Evolutionary conservation across 2,113 vertebrate genomes (phyloP), one percentile per base, ranked within the genome.

Genomic region (Sterrhoptilus dennistouni): DNA sequence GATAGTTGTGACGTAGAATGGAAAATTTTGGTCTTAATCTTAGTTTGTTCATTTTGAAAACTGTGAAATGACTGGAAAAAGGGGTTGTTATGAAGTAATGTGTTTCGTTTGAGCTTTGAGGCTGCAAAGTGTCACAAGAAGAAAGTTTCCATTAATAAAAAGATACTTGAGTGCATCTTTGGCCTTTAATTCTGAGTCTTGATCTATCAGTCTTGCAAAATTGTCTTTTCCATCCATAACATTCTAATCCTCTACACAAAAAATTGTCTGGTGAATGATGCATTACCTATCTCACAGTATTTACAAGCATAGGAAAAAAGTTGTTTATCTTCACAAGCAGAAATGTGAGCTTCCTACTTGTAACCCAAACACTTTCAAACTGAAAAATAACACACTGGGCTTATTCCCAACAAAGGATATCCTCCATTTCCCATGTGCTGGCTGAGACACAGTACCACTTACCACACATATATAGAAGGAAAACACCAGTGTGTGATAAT

Each of bases 371-470:
- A 93, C 85, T 93, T 96, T 83, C 66, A 89, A 95, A 83, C 80
- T 86, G 94, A 96, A 93, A 93, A 90, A 80, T 87, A 87, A 89
- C 95, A 79, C 15, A 5, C 85, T 87, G 79, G 85, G 52, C 85
- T 91, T 95, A 94, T 92, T 97, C 89, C 95, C 96, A 96, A 52
- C 97, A 97, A 86, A 97, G 98, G 98, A 98, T 97, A 97, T 98
- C 98, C 98, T 98, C 78, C 72, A 44, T 96, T 98, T 98, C 97
- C 97, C 94, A 91, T 96, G 82, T 88, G 76, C 63, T 95, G 89
- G 82, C 83, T 92, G 83, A 88, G 76, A 85, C 88, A 91, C 47
- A 47, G 22, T 54, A 35, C 75, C 50, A 52, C 69, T 95, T 89
- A 60, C 7, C 69, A 86, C 66, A 77, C 63, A 25, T 54, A 36